Conservation (phyloP, 2,113 vertebrate genomes). For the Peromyscus polionotus region DNA sequence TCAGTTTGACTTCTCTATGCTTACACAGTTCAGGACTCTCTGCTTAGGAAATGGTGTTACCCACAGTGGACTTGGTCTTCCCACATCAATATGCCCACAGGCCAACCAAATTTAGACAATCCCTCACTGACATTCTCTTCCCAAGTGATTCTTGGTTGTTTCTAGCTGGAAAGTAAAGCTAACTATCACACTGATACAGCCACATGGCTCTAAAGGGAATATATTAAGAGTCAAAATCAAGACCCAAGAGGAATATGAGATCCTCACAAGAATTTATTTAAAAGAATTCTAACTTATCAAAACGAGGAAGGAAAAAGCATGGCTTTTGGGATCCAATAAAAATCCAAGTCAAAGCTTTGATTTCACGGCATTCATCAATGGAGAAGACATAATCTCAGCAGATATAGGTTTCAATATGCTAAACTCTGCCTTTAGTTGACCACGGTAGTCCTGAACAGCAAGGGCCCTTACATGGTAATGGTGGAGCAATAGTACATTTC, state of each 20-base stretch:
- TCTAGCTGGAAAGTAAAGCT: not conserved
- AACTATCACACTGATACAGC: not conserved
- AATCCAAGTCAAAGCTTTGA: slow-evolving; percentile 14
- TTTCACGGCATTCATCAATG: not conserved
- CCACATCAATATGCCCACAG: too few relatives aligned
- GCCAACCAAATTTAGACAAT: not conserved
- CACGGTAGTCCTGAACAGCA: not conserved
- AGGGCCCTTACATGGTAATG: not conserved
- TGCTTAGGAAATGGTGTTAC: not conserved
- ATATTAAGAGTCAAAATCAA: slow-evolving; percentile 53
- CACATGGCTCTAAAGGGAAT: slow-evolving; percentile 4
- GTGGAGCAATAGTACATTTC: not conserved
- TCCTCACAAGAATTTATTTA: not conserved
- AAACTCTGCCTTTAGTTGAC: not conserved
- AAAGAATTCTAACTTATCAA: slow-evolving; percentile 1
- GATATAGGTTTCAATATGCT: not conserved
- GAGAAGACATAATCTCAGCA: not conserved
- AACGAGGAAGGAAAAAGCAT: slow-evolving; percentile 9
- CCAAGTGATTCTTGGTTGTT: not conserved
- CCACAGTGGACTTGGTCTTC: not conserved
- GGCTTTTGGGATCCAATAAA: not conserved
- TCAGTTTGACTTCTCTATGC: not conserved
- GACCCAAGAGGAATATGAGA: not conserved
- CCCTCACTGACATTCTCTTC: not conserved
- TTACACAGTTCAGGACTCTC: not conserved